Base-by-base conservation (phyloP, 2,888 invertebrate species). In the Himalopsyche anomala region DNA sequence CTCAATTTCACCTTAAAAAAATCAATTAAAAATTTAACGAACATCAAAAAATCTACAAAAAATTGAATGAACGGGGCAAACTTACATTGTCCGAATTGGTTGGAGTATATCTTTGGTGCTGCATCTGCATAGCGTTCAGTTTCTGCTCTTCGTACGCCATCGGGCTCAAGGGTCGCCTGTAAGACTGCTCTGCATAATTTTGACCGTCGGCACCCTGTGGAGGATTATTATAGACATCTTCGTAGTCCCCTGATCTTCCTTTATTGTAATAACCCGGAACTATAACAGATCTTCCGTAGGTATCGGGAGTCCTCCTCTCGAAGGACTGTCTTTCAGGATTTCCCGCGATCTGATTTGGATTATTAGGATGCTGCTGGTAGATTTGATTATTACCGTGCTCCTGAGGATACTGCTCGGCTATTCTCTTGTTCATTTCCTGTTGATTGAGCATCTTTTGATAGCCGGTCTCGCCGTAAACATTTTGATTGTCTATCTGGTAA, bases 291-390 rank as follows among this genome's bases (percentile, higher is more conserved):
- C 96, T 92, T 1, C 97, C 96, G 90, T 97, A 97, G 15, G 96
- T 96, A 90, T 97, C 97, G 0, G 97, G 97, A 0, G 97, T 97
- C 89, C 97, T 93, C 89, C 97, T 94, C 90, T 97, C 97, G 40
- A 93, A 91, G 56, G 91, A 82, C 62, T 93, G 89, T 83, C 92
- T 90, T 88, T 93, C 93, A 88, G 91, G 92, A 0, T 51, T 62
- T 0, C 81, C 81, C 0, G 5, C 38, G 12, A 38, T 74, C 36
- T 81, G 62, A 54, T 91, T 92, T 0, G 91, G 89, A 80, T 90
- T 90, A 62, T 83, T 85, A 6, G 56, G 40, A 19, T 83, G 80
- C 62, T 85, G 85, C 38, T 85, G 87, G 83, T 87, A 87, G 40
- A 42, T 62, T 40, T 84, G 84, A 36, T 19, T 56, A 12, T 38